phyloP scores from a whole-genome alignment of 2,113 vertebrate genomes.

The Craseonycteris thonglongyai region DNA sequence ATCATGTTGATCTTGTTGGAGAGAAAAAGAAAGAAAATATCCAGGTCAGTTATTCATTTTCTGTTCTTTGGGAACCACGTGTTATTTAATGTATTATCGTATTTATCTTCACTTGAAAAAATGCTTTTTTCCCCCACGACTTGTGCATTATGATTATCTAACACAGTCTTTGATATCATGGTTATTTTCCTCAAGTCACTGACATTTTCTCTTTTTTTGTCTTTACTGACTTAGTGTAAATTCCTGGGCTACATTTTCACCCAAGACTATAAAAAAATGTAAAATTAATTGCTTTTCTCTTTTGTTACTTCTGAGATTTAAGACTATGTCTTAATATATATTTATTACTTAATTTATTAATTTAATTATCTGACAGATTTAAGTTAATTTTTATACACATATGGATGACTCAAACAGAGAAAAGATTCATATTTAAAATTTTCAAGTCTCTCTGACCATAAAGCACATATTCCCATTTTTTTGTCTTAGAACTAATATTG shows the following conservation, averaged over 20 bases:
- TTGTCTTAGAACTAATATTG: not conserved
- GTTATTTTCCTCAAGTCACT: not conserved
- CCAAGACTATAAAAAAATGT: not conserved
- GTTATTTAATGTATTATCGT: not conserved
- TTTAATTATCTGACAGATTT: not conserved
- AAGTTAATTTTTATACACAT: not conserved
- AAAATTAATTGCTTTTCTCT: not conserved
- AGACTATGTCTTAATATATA: not conserved
- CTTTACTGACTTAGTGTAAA: not conserved
- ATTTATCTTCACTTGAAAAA: not conserved
- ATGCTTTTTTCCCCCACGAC: rapidly evolving
- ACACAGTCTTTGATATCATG: not conserved
- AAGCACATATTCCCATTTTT: not conserved
- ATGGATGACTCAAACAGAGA: not conserved
- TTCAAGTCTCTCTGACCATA: not conserved
- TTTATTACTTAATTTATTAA: not conserved
- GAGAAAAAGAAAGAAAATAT: not conserved
- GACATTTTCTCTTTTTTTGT: not conserved
- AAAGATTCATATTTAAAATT: not conserved
- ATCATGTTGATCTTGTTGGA: not conserved
- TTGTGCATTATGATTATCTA: not conserved
- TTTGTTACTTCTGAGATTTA: not conserved
- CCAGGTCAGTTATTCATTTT: not conserved
- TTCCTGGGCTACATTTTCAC: not conserved
- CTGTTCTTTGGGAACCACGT: not conserved